Base-by-base conservation (phyloP, 2,797 vertebrate genomes). In the Danio choprae region DNA sequence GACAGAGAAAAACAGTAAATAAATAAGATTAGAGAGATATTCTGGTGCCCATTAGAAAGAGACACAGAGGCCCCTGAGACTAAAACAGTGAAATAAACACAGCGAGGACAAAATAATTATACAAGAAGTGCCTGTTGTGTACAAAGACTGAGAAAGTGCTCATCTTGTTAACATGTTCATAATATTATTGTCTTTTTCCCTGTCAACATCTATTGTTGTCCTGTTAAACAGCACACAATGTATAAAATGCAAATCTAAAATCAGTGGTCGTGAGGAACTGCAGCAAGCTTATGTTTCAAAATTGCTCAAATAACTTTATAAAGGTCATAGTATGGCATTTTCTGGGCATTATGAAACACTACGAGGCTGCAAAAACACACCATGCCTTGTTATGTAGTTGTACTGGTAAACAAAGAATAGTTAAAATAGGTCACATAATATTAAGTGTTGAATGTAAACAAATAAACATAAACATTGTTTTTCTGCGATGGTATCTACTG, bases 21-120 rank as follows among this genome's bases (percentile, higher is more conserved):
- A 60, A 75, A 75, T 62, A 60, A 53, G 56, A 79, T 62, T 62
- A 43, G 43, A 48, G 43, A 22, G n/a, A 79, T 71, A 13, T 62
- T 53, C 67, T 70, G 67, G 67, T 71, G 44, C 44, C 68, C 36
- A 79, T 79, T 79, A 79, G 56, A 79, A 53, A 70, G 55, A 79
- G 46, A 62, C 46, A 79, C 56, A 79, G 20, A 50, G 38, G 18
- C 56, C 46, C 58, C 38, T 43, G 67, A 71, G 77, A 62, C 36
- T 79, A 40, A 41, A 69, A 55, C 55, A 51, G 18, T 70, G 44
- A 79, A 79, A 79, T 79, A 70, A 70, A 79, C 75, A 59, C 43
- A 59, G 44, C 20, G 1, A 50, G 76, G 20, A 69, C 29, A 69
- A 69, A 78, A 70, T 79, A 62, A 62, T 71, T 79, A 70, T 44